Conservation (phyloP, 35 echinoderm and acorn worm species). For the Diadema setosum region DNA sequence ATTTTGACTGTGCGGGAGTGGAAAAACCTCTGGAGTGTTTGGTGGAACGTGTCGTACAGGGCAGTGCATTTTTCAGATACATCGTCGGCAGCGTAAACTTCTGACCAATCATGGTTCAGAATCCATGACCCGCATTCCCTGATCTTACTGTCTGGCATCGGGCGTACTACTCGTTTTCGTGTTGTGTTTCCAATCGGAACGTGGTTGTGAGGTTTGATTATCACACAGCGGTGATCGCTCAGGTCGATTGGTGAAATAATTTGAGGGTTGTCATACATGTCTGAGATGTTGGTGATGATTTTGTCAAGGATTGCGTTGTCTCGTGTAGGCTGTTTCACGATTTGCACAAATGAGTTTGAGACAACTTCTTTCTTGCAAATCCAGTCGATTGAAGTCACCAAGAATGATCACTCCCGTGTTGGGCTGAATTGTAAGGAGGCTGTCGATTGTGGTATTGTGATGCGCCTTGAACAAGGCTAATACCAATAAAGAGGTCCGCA, state of each 20-base stretch:
- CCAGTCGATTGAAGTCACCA: conserved; percentile 19
- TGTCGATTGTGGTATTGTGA: background rate
- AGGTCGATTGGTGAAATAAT: conserved; percentile 10
- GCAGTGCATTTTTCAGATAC: background rate
- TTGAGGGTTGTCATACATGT: background rate
- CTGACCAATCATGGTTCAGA: conserved; percentile 8
- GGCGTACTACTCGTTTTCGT: background rate
- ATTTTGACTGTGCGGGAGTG: background rate
- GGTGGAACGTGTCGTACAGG: background rate
- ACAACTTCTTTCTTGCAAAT: background rate
- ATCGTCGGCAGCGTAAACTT: background rate
- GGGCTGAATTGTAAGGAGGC: background rate
- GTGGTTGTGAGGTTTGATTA: background rate
- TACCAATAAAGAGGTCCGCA: too few species aligned
- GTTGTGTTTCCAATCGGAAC: background rate
- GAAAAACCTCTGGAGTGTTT: background rate
- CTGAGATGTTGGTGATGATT: conserved; percentile 10
- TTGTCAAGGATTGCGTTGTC: conserved; percentile 21
- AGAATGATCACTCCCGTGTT: conserved; percentile 8
- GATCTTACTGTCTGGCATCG: conserved; percentile 35
- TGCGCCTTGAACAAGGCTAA: too few species aligned
- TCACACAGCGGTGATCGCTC: conserved; percentile 14
- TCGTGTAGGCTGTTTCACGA: conserved; percentile 23
- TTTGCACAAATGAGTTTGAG: background rate
- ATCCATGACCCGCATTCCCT: conserved; percentile 20